A percentile compares a stretch with the other conserved stretches of the same genome.
phyloP scores from a whole-genome alignment of 2,888 invertebrate genomes.

The Drosophila algonquin region DNA sequence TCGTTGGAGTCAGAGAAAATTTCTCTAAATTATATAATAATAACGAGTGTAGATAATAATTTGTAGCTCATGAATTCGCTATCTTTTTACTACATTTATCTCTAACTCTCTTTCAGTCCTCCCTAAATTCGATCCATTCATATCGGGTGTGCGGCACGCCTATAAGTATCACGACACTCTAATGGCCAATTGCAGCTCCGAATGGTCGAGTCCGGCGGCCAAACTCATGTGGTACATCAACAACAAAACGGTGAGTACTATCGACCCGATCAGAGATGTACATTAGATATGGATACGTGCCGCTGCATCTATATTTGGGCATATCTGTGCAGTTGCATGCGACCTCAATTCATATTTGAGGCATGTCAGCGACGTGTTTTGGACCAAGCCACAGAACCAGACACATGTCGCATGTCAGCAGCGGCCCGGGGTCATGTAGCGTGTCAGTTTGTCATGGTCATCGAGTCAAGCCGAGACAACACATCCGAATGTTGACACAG shows the following conservation, averaged over 20 bases:
- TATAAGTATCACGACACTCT: conserved; percentile 83
- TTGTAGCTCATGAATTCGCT: no score
- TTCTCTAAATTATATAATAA: no score
- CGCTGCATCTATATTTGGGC: neutral
- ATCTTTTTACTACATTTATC: no score
- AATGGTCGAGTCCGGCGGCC: conserved; percentile 83
- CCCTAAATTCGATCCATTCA: conserved; percentile 83
- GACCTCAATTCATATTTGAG: conserved; percentile 50
- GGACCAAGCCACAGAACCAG: conserved; percentile 32
- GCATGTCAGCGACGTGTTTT: conserved; percentile 31
- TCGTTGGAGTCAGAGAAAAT: no score
- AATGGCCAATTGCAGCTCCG: conserved; percentile 83
- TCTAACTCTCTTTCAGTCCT: conserved; percentile 73
- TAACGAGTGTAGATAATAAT: no score
- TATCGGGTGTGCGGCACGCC: conserved; percentile 80
- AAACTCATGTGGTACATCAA: conserved; percentile 84
- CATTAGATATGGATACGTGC: conserved; percentile 22
- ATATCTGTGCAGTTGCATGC: neutral
- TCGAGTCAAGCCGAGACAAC: conserved; percentile 14
- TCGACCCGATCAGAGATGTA: neutral
- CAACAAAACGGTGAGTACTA: conserved; percentile 83
- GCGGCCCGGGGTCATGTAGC: neutral
- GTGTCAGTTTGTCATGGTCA: conserved; percentile 21
- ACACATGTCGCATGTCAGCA: conserved; percentile 7
- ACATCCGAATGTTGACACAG: conserved; percentile 42